Evolutionary conservation across 2,888 invertebrate species (phyloP).

Genomic region (Ectemnius lituratus): DNA sequence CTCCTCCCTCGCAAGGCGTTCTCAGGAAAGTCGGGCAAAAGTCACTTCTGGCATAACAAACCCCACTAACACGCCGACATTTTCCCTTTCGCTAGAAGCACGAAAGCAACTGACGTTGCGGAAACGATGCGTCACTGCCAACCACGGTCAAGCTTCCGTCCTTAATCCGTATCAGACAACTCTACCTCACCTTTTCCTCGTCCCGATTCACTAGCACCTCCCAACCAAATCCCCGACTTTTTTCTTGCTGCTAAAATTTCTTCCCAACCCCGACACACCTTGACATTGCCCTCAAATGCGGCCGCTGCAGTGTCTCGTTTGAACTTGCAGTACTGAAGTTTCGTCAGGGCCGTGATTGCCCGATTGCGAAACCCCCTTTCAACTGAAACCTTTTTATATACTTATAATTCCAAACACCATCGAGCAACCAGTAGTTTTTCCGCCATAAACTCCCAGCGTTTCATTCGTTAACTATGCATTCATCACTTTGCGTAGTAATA

Average conservation of each 20-base stretch:
- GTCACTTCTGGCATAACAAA: slow-evolving; percentile 72
- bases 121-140: slow-evolving; percentile 66
- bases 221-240: too few relatives aligned
- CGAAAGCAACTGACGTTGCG: slow-evolving; percentile 64
- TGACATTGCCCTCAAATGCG: not conserved
- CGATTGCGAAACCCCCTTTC: not conserved
- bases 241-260: not conserved
- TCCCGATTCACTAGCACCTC: too few relatives aligned
- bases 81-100: slow-evolving; percentile 76
- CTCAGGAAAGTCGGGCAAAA: slow-evolving; percentile 56
- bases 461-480: too few relatives aligned
- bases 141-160: slow-evolving; percentile 44
- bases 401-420: too few relatives aligned
- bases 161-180: not conserved
- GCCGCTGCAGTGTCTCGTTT: slow-evolving; percentile 47
- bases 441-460: not conserved
- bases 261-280: not conserved
- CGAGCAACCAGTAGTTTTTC: not conserved
- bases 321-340: slow-evolving; percentile 38
- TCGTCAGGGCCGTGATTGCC: slow-evolving; percentile 36
- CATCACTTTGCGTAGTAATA: too few relatives aligned
- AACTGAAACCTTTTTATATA: slow-evolving; percentile 1
- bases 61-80: slow-evolving; percentile 81
- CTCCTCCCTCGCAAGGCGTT: slow-evolving; percentile 38
- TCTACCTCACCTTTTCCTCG: too few relatives aligned